Evolutionary conservation across 1,140 invertebrate species (phyloP), one percentile per base, ranked within the genome.

Genomic region (Papilio xuthus): DNA sequence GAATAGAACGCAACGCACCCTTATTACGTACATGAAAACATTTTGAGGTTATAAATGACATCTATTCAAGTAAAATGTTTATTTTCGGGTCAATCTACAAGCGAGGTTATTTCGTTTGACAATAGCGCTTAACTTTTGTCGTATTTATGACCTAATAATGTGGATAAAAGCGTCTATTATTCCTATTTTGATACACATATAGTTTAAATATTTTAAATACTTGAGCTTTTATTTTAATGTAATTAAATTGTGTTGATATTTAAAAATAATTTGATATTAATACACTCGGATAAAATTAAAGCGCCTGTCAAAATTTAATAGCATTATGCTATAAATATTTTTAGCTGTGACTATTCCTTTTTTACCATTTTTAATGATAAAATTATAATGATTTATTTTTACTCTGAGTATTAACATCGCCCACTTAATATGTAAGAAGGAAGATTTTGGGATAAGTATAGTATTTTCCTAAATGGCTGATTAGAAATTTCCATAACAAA

Each of bases 301-400:
- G 56, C 78, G 76, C 81, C 81, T 82, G 81, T 15, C 13, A 50
- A 79, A 78, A 60, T 78, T 37, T 13, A 82, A 78, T 82, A 82
- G 81, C 81, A 80, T 76, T 44, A 26, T 28, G 37, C 44, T 80
- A 72, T 77, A 73, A 83, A 75, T 1, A 70, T 18, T 23, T 28
- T 44, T 44, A 73, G 72, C 41, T 69, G 10, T 53, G 53, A 78
- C 41, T 44, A 26, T 41, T 12, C 37, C 18, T 78, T 50, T 15
- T 23, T 41, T 47, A 42, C 10, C 23, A 73, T 53, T 53, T 20
- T 53, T 53, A 53, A 53, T 7, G n/a, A 8, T 53, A 53, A 53
- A 20, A 7, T n/a, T 20, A 53, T 47, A 12, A 47, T 32, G 32
- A 32, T 32, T 32, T 32, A 6, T 15, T 15, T 47, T 47, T 4